Percentiles rank a stretch among this genome's conserved stretches.
Evolutionary conservation across 37 sponge, comb jelly and placozoan genomes (phyloP).

Genomic region (Spongia lamella): DNA sequence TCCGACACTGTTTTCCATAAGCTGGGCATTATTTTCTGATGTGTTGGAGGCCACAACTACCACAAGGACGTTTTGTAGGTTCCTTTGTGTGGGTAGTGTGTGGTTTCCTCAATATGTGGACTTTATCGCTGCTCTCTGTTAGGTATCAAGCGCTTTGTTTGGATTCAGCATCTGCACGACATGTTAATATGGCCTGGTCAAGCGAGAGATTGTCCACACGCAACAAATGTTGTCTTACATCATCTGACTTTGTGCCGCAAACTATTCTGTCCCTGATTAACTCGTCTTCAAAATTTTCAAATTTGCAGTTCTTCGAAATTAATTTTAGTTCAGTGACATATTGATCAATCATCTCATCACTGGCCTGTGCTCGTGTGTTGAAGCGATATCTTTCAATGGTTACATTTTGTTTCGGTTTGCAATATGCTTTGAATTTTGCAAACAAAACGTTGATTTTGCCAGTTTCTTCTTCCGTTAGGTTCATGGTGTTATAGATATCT

Average conservation of each 20-base stretch:
- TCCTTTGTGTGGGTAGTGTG: no score
- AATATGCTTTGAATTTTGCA: constrained; percentile 8
- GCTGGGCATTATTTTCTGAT: no score
- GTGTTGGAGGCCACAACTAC: no score
- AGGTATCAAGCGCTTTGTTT: no score
- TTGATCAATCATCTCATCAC: constrained; percentile 5
- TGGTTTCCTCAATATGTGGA: no score
- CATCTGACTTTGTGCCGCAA: background rate
- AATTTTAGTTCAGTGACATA: constrained; percentile 16
- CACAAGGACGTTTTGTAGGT: no score
- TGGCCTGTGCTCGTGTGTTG: constrained; percentile 1
- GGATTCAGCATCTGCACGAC: background rate
- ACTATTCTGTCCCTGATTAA: constrained; percentile 11
- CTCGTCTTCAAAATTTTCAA: constrained; percentile 2
- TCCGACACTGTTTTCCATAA: no score
- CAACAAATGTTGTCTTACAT: background rate
- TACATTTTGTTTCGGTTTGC: constrained; percentile 13
- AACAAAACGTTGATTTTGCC: constrained; percentile 3
- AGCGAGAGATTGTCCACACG: no score
- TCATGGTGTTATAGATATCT: constrained; percentile 1
- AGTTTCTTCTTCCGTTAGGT: background rate
- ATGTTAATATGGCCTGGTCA: background rate
- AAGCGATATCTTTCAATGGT: constrained; percentile 6
- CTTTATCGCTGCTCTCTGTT: no score
- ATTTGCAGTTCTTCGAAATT: constrained; percentile 10